Percentiles rank a stretch among this genome's conserved stretches.
These are phyloP conservation scores for Pseudopleuronectes americanus DNA, from an alignment of 2,797 vertebrate genomes.

Conservation along the genomic window DNA sequence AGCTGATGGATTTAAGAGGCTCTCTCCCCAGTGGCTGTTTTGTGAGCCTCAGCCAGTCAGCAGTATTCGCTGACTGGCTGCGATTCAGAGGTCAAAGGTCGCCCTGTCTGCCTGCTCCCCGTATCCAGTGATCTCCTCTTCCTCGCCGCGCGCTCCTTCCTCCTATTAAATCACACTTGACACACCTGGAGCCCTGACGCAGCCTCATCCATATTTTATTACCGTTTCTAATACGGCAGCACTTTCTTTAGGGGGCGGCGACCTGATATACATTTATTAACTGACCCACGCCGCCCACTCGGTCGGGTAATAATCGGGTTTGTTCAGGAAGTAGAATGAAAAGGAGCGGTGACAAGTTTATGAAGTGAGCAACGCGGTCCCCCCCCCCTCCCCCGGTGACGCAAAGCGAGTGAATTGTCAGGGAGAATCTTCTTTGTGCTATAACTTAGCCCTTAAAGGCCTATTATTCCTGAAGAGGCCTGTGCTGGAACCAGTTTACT, in stretches of 20 bases:
- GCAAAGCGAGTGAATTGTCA: constrained; percentile 55
- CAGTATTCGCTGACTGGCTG: constrained; percentile 91
- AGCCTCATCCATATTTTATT: constrained; percentile 98
- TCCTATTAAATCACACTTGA: constrained; percentile 98
- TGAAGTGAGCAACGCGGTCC: constrained; percentile 91
- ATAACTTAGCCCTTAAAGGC: constrained; percentile 70
- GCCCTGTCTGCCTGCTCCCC: constrained; percentile 82
- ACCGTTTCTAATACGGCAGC: constrained; percentile 86
- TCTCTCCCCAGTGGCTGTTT: constrained; percentile 85
- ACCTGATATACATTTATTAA: constrained; percentile 95
- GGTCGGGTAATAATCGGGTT: constrained; percentile 86
- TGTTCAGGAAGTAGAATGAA: constrained; percentile 94
- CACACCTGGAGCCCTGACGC: constrained; percentile 91
- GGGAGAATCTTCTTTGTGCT: constrained; percentile 55
- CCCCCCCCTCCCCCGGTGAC: background rate
- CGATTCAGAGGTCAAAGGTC: constrained; percentile 89
- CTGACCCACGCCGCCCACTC: constrained; percentile 74
- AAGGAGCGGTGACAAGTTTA: constrained; percentile 93
- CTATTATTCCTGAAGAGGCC: constrained; percentile 71
- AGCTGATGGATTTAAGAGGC: constrained; percentile 88
- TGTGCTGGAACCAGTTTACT: constrained; percentile 63
- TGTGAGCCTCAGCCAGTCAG: constrained; percentile 86
- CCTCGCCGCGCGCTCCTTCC: constrained; percentile 78
- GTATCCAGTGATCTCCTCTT: constrained; percentile 89
- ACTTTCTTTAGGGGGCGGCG: constrained; percentile 84